Conservation (phyloP, 1,140 invertebrate genomes). For the Solen grandis region DNA sequence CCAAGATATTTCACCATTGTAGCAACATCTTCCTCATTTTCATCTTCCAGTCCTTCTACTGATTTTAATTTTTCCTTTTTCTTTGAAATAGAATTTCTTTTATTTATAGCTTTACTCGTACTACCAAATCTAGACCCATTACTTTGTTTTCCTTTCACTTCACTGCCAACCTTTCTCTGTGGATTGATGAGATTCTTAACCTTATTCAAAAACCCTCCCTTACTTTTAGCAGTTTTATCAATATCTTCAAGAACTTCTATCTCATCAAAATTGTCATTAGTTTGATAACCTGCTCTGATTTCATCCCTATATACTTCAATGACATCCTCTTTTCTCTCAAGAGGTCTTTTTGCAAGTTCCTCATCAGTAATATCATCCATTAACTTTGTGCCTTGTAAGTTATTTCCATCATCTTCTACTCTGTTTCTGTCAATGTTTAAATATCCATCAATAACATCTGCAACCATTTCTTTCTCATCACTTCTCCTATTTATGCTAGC, state of each 20-base stretch:
- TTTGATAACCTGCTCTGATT: too few species aligned
- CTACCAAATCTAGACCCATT: conserved; percentile 1
- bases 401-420: not conserved
- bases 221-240: too few species aligned
- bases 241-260: too few species aligned
- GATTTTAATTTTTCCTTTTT: conserved; percentile 19
- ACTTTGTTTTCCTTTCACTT: not conserved
- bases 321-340: conserved; percentile 18
- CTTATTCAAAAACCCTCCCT: too few species aligned
- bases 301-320: not conserved
- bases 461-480: too few species aligned
- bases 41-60: not conserved
- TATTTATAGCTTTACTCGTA: conserved; percentile 28
- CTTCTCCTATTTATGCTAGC: not conserved
- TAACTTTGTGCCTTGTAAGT: not conserved
- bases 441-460: too few species aligned
- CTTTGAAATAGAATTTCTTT: conserved; percentile 11
- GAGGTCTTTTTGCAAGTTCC: not conserved
- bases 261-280: too few species aligned
- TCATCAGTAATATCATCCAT: conserved; percentile 1
- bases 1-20: conserved; percentile 37
- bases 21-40: conserved; percentile 34
- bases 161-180: too few species aligned
- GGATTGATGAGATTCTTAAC: too few species aligned
- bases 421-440: not conserved